Evolutionary conservation across 2,888 invertebrate genomes (phyloP), one percentile per base, ranked within the genome.

Genomic region (Andrena minutula): DNA sequence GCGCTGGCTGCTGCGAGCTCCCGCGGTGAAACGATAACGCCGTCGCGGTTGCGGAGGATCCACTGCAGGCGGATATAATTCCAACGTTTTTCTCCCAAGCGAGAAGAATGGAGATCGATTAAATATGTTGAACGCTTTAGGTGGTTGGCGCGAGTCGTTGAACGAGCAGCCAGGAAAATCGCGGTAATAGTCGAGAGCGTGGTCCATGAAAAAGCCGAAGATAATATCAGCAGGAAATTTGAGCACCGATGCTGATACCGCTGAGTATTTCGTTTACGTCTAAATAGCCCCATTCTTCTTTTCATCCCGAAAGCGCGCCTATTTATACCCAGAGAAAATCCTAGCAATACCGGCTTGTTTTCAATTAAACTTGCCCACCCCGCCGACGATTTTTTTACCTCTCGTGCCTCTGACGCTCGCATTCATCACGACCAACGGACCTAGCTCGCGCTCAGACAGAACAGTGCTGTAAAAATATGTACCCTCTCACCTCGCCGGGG

Each of bases 361-460:
- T 90, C 89, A 90, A 90, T 90, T 90, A 89, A 89, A 82, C 86
- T 70, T 72, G 53, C 74, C 63, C 66, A 73, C 80, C 78, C 76
- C 74, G 51, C 47, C 78, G 74, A 65, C 70, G 74, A 61, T 76
- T 79, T 79, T 60, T 60, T 56, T 60, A n/a, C 28, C 53, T 35
- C 35, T 32, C 56, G 72, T 66, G 71, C 75, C 63, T 53, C 75
- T 70, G 80, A 85, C 79, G 86, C 81, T 81, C 70, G 87, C 70
- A 89, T 89, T 89, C 89, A 89, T 79, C 70, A 30, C 35, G 70
- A 53, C 66, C 75, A 60, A 68, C 69, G 61, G 66, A 79, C 35
- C 66, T 32, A 41, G 68, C 60, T 60, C 64, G 58, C 64, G 66
- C 58, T 61, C 73, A 49, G 32, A 20, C 32, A 32, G 56, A 56